Percentiles rank a stretch among this genome's conserved stretches.
Evolutionary conservation across 2,797 vertebrate genomes (phyloP).

Genomic region (Lacerta bilineata): DNA sequence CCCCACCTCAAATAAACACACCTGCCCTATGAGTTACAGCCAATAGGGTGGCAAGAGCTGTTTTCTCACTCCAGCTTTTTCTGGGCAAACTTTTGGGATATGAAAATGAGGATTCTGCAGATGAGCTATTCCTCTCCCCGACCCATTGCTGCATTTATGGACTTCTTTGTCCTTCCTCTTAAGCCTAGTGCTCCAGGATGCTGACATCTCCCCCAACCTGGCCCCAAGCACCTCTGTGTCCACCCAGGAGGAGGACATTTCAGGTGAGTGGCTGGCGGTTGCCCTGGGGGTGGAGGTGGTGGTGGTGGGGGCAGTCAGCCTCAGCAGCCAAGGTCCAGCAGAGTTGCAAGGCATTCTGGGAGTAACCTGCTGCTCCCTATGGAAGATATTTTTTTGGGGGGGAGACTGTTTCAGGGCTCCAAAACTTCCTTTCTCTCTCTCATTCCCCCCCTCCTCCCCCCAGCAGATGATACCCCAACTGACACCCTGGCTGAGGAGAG

Average conservation of each 20-base stretch:
- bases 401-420: not conserved
- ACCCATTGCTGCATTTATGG: too few species aligned
- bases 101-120: not conserved
- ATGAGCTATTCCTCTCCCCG: not conserved
- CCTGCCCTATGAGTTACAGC: too few species aligned
- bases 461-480: not conserved
- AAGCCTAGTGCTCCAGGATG: conserved; percentile 68
- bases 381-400: accelerated
- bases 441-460: accelerated
- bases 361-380: not conserved
- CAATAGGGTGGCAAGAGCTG: too few species aligned
- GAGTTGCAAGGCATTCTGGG: not conserved
- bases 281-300: too few species aligned
- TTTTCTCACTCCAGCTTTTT: too few species aligned
- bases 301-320: not conserved
- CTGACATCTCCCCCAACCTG: conserved; percentile 43
- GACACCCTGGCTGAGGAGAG: not conserved
- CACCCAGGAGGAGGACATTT: conserved; percentile 50
- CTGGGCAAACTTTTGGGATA: too few species aligned
- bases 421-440: not conserved
- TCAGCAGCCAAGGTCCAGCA: not conserved
- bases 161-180: not conserved
- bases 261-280: conserved; percentile 46
- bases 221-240: not conserved
- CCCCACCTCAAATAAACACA: too few species aligned